Conservation (phyloP, 2,888 invertebrate species). For the Eilema sororculum region DNA sequence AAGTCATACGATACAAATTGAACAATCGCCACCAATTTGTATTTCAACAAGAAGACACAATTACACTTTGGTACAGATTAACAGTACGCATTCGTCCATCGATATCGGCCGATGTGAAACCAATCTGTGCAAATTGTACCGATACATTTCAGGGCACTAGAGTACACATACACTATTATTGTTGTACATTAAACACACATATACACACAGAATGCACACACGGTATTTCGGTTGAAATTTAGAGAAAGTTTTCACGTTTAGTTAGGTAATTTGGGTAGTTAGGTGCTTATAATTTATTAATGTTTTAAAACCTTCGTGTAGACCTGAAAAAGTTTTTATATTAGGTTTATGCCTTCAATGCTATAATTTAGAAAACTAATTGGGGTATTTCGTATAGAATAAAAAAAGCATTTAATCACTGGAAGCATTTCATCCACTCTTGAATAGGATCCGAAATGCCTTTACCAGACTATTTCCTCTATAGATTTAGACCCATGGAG, state of each 20-base stretch:
- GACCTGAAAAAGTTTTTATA: background rate
- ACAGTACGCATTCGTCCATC: constrained; percentile 64
- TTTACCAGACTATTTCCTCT: too few species aligned
- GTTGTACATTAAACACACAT: background rate
- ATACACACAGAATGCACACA: background rate
- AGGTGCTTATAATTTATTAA: too few species aligned
- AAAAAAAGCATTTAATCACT: background rate
- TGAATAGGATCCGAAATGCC: too few species aligned
- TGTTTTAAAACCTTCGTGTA: background rate
- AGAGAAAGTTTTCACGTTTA: background rate
- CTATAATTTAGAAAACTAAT: background rate
- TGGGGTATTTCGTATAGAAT: background rate
- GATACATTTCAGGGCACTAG: constrained; percentile 52
- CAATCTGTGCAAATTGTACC: constrained; percentile 69
- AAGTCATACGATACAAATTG: constrained; percentile 43
- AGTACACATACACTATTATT: constrained; percentile 8
- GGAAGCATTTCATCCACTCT: background rate
- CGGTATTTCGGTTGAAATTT: background rate
- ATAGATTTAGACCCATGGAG: too few species aligned
- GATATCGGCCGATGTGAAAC: constrained; percentile 62
- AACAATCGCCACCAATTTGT: constrained; percentile 36
- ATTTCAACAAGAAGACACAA: constrained; percentile 62
- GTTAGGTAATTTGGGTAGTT: too few species aligned
- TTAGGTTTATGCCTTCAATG: background rate
- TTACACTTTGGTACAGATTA: constrained; percentile 68